Evolutionary conservation across 1,140 invertebrate genomes (phyloP), one percentile per base, ranked within the genome.

Genomic region (Cydia pomonella): DNA sequence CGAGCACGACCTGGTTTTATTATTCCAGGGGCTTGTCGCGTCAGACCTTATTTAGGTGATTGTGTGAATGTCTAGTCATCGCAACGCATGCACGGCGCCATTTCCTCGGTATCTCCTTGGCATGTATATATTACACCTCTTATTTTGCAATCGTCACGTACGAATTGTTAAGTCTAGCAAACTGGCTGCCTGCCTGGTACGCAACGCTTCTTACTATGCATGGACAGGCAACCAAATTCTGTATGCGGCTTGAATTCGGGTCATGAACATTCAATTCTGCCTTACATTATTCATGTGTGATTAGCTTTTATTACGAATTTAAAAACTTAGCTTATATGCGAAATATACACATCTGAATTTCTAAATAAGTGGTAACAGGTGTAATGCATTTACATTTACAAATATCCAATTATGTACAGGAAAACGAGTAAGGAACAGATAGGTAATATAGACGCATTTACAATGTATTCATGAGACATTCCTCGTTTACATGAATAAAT

Each of bases 181-280:
- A 21, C 9, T 71, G 44, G 38, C 21, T 72, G 62, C 77, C 69
- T 74, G 63, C 27, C 33, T 38, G 38, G 47, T 50, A 72, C 62
- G 18, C 25, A 64, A 75, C 21, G 53, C 79, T 69, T 78, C 53
- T 80, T 78, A 81, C 77, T 79, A 86, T 86, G 81, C 84, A 77
- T 80, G 75, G 78, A 80, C 80, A 75, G 78, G 84, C 79, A 75
- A 84, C 78, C 73, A 82, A 81, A 84, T 82, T 85, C 84, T 77
- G 82, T 86, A 88, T 87, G 83, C 83, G 79, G 77, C 76, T 82
- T 80, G 84, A 83, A 91, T 89, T 85, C 86, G 84, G 82, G 87
- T 87, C 88, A 89, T 87, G 87, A 87, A 85, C 85, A 82, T 79
- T 83, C 85, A 82, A 82, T 84, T 83, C 83, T 80, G 79, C 76